Conservation (phyloP, 2,113 vertebrate genomes). For the Myocastor coypus region DNA sequence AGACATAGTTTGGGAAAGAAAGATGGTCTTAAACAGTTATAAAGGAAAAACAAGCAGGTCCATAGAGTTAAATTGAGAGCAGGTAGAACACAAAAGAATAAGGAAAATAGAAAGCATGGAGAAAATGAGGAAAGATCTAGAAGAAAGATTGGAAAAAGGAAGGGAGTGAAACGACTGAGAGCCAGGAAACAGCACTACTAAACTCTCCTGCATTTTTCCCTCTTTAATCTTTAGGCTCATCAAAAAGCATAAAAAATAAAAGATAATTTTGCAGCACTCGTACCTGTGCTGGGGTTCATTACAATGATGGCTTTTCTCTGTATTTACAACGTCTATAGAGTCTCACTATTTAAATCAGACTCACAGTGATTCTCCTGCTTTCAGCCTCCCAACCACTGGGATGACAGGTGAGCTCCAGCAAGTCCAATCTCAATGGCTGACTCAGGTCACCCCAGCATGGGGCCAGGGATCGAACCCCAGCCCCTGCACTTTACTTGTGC, state of each 20-base stretch:
- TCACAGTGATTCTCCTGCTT: too few relatives aligned
- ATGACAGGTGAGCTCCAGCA: too few relatives aligned
- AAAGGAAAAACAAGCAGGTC: not conserved
- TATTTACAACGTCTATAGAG: too few relatives aligned
- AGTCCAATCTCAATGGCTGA: too few relatives aligned
- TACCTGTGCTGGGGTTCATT: not conserved
- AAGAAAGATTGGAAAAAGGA: not conserved
- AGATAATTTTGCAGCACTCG: not conserved
- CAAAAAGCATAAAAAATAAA: not conserved
- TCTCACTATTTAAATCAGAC: too few relatives aligned
- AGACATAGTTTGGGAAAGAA: not conserved
- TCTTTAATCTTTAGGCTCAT: not conserved
- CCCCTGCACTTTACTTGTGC: too few relatives aligned
- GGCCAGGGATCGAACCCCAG: too few relatives aligned
- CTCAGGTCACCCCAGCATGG: too few relatives aligned
- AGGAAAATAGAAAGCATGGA: not conserved
- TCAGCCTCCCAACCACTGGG: too few relatives aligned
- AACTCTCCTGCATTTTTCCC: not conserved
- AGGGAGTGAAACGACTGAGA: not conserved
- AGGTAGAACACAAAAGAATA: not conserved
- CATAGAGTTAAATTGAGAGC: not conserved
- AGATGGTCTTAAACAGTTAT: not conserved
- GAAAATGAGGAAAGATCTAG: not conserved
- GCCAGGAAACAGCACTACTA: not conserved
- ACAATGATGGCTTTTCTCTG: not conserved